Conservation (phyloP, 2,888 invertebrate genomes). For the Epicampocera succincta region DNA sequence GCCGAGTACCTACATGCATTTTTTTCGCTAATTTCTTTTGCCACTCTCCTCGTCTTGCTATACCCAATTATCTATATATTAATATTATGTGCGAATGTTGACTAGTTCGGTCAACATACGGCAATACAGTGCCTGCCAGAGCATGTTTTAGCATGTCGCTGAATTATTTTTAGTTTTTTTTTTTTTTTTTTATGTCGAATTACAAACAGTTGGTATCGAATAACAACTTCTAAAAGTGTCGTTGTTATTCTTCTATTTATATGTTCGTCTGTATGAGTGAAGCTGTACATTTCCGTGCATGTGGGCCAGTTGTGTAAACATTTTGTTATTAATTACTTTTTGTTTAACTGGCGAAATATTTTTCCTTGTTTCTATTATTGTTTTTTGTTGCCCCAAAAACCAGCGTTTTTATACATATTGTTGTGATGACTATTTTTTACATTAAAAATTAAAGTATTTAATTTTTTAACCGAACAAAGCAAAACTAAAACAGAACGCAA, state of each 20-base stretch:
- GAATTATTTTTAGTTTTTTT: constrained; percentile 1
- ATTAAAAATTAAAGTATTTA: constrained; percentile 44
- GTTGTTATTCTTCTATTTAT: neutral
- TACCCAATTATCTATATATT: too few species aligned
- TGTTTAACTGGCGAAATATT: constrained; percentile 60
- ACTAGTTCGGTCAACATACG: too few species aligned
- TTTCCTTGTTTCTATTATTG: constrained; percentile 1
- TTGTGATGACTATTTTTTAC: neutral
- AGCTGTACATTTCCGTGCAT: constrained; percentile 28
- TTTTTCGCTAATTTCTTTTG: too few species aligned
- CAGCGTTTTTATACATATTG: constrained; percentile 9
- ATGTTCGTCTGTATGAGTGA: neutral
- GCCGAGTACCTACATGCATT: too few species aligned
- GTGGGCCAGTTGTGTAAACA: constrained; percentile 70
- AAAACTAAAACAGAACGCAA: constrained; percentile 48
- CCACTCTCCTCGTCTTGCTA: too few species aligned
- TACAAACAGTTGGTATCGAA: constrained; percentile 21
- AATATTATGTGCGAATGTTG: too few species aligned
- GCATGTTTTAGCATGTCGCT: constrained; percentile 31
- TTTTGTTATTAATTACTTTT: constrained; percentile 71
- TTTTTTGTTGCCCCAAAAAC: constrained; percentile 9
- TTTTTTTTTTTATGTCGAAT: neutral
- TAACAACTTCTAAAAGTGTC: neutral
- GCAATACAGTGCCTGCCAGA: too few species aligned
- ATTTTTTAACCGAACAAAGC: constrained; percentile 33